phyloP scores from a whole-genome alignment of 1,140 invertebrate species.

The Lordiphosa mommai region DNA sequence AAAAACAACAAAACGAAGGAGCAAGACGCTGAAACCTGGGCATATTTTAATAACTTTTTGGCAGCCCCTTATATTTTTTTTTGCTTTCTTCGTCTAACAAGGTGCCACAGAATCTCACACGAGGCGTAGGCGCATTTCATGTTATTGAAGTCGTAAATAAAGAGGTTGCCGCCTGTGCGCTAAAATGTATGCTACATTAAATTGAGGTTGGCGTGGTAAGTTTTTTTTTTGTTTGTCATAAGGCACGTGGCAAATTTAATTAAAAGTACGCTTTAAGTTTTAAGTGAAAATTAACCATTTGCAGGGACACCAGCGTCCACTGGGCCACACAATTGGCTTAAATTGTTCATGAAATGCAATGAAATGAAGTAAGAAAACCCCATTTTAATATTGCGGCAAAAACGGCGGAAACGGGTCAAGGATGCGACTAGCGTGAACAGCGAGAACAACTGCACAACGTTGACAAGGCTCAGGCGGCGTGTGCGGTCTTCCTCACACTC shows the following conservation, averaged over 20 bases:
- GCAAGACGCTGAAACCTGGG: slow-evolving; percentile 14
- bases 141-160: slow-evolving; percentile 77
- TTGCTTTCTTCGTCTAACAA: not conserved
- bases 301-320: slow-evolving; percentile 42
- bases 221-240: no score
- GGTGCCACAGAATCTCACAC: not conserved
- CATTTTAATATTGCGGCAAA: slow-evolving; percentile 71
- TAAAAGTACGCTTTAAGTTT: slow-evolving; percentile 37
- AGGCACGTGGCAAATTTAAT: slow-evolving; percentile 56
- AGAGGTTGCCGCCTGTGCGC: slow-evolving; percentile 38
- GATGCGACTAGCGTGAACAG: slow-evolving; percentile 32
- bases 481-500: not conserved
- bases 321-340: slow-evolving; percentile 65
- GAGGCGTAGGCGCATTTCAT: slow-evolving; percentile 36
- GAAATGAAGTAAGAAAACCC: slow-evolving; percentile 74
- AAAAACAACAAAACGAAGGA: slow-evolving; percentile 18
- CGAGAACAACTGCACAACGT: slow-evolving; percentile 31
- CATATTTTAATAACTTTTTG: slow-evolving; percentile 75
- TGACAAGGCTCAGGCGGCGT: slow-evolving; percentile 41
- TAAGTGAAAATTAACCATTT: slow-evolving; percentile 40
- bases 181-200: slow-evolving; percentile 68
- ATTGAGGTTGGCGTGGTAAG: slow-evolving; percentile 65
- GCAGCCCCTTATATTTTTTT: slow-evolving; percentile 11
- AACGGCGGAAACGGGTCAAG: slow-evolving; percentile 61
- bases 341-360: slow-evolving; percentile 78